Percentiles rank a stretch among this genome's conserved stretches.
These are phyloP conservation scores for Onychomys arenicola DNA, from an alignment of 2,797 vertebrate species.

Conservation along the genomic window DNA sequence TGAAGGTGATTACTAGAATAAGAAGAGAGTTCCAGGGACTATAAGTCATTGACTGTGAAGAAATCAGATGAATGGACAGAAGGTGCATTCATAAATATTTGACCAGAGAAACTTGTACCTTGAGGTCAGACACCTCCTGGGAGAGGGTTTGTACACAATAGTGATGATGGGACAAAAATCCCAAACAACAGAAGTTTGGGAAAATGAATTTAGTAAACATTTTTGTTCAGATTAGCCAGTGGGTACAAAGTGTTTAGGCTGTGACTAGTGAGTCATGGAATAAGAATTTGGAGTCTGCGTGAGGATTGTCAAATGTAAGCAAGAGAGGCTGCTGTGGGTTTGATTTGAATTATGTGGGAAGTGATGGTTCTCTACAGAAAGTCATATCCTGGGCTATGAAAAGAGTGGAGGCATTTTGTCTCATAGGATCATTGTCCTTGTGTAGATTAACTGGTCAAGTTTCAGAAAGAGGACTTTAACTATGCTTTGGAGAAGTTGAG, in stretches of 20 bases:
- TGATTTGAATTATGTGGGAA: neutral
- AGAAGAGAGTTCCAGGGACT: neutral
- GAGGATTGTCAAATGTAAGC: neutral
- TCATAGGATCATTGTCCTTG: neutral
- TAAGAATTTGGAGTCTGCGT: neutral
- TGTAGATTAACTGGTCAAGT: neutral
- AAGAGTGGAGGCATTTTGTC: neutral
- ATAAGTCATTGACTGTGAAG: neutral
- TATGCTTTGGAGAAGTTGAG: neutral
- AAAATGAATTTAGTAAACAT: neutral
- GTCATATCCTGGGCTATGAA: neutral
- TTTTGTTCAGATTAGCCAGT: neutral
- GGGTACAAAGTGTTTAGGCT: neutral
- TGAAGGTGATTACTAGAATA: neutral
- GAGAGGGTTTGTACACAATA: neutral
- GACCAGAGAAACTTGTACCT: neutral
- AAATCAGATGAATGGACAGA: neutral
- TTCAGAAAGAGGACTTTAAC: neutral
- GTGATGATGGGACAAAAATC: neutral
- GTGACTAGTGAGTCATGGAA: neutral
- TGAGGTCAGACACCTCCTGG: neutral
- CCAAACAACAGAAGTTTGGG: neutral
- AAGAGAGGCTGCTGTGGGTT: neutral
- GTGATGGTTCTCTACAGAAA: neutral
- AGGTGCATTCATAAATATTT: neutral